A percentile compares a stretch with the other conserved stretches of the same genome.
Conservation (phyloP, 30 jellyfish, hydroid and myxozoan genomes). For the Hydractinia symbiolongicarpus region DNA sequence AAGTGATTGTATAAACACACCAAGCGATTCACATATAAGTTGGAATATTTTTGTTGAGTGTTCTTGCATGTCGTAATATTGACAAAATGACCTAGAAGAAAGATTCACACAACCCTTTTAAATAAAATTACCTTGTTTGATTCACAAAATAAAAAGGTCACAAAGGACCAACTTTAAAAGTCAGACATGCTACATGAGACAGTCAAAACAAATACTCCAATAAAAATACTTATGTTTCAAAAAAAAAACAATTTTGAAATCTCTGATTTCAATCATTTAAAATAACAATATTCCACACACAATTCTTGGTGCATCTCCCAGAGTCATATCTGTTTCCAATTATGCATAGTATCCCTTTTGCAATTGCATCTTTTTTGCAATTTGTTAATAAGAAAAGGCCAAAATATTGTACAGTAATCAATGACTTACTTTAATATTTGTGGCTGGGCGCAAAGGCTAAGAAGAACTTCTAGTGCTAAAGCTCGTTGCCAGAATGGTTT, state of each 20-base stretch:
- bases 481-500: conserved; percentile 98
- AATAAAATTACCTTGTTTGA: neutral
- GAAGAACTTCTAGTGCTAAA: conserved; percentile 80
- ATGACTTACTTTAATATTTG: conserved; percentile 65
- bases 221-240: too few species aligned
- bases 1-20: conserved; percentile 68
- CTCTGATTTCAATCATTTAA: too few species aligned
- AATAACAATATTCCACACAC: too few species aligned
- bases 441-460: conserved; percentile 77
- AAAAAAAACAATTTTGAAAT: too few species aligned
- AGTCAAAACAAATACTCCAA: too few species aligned
- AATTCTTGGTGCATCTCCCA: too few species aligned
- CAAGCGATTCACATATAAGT: conserved; percentile 78
- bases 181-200: neutral
- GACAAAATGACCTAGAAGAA: conserved; percentile 71
- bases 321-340: too few species aligned
- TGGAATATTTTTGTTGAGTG: conserved; percentile 94
- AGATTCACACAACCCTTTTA: neutral
- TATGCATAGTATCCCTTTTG: too few species aligned
- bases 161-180: neutral
- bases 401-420: too few species aligned
- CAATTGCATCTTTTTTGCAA: too few species aligned
- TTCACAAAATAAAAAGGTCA: neutral
- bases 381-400: too few species aligned
- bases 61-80: conserved; percentile 87